Evolutionary conservation across 2,113 vertebrate species (phyloP), one percentile per base, ranked within the genome.

Genomic region (Irena cyanogastra): DNA sequence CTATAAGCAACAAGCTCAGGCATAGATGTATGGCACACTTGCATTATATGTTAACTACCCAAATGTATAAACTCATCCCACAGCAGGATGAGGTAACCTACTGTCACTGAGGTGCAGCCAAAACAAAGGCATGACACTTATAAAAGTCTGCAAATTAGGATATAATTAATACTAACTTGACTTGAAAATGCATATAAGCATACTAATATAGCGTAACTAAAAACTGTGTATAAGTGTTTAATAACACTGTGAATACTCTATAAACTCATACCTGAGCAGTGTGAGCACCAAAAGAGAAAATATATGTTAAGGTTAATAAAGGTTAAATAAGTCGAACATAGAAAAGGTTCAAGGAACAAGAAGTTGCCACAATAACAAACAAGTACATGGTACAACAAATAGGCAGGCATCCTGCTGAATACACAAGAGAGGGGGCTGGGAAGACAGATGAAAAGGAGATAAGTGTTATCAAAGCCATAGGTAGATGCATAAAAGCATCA

Each of bases 1-100:
- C 26, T 50, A 6, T 24, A 11, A 52, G 5, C 13, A 52, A 19
- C 1, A 12, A 77, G 8, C 37, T 84, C 23, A 66, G 21, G 20
- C 23, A 14, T 0, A 66, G 30, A 24, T 4, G 0, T 47, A 21
- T 7, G 9, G 5, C 23, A 42, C 16, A 16, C 5, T 35, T 30
- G 6, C 23, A 70, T 23, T 31, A 24, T 5, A 33, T 0, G 0
- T 19, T 27, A 64, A 7, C 16, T 52, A 33, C 66, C 30, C 44
- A 81, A 70, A 78, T n/a, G 6, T 60, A 14, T 33, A 39, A 31
- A 9, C 3, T 78, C n/a, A 75, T 35, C 35, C 26, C 35, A n/a
- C 1, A 1, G 8, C 19, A 63, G 26, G 5, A 59, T 39, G 6
- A 82, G 10, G 3, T 21, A 65, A 57, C 17, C 14, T 64, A 66